These are phyloP conservation scores for Aphidius gifuensis DNA, from an alignment of 1,140 invertebrate genomes.

Conservation along the genomic window DNA sequence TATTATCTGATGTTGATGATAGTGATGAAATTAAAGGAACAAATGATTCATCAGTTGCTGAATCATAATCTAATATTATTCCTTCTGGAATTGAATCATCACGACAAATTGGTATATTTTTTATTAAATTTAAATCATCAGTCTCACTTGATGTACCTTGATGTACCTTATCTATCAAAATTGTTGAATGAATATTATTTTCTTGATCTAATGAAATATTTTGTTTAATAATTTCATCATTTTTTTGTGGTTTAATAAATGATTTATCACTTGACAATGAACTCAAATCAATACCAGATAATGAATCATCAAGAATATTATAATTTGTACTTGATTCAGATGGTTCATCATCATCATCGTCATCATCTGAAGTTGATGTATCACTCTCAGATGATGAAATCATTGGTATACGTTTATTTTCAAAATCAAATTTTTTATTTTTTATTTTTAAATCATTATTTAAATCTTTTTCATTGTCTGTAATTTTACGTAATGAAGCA, in stretches of 20 bases:
- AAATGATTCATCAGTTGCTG: not conserved
- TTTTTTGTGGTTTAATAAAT: not conserved
- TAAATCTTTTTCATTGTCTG: slow-evolving; percentile 7
- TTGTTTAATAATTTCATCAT: slow-evolving; percentile 1
- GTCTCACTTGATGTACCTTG: not conserved
- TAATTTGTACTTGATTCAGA: slow-evolving; percentile 46
- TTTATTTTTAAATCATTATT: slow-evolving; percentile 2
- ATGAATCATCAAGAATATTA: slow-evolving; percentile 30
- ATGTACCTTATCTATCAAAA: no score
- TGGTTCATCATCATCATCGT: slow-evolving; percentile 29
- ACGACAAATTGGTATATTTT: not conserved
- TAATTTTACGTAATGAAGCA: not conserved
- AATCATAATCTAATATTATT: slow-evolving; percentile 11
- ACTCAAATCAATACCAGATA: slow-evolving; percentile 9
- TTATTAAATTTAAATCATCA: not conserved
- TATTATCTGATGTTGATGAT: slow-evolving; percentile 1
- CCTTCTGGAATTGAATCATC: slow-evolving; percentile 11
- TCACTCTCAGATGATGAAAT: slow-evolving; percentile 48
- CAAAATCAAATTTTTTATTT: slow-evolving; percentile 9
- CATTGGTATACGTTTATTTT: slow-evolving; percentile 31
- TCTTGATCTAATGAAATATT: no score
- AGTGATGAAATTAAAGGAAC: slow-evolving; percentile 6
- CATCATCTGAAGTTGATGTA: slow-evolving; percentile 35
- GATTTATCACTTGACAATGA: not conserved
- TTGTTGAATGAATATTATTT: no score